Evolutionary conservation across 2,888 invertebrate species (phyloP).

Genomic region (Lycaena phlaeas): DNA sequence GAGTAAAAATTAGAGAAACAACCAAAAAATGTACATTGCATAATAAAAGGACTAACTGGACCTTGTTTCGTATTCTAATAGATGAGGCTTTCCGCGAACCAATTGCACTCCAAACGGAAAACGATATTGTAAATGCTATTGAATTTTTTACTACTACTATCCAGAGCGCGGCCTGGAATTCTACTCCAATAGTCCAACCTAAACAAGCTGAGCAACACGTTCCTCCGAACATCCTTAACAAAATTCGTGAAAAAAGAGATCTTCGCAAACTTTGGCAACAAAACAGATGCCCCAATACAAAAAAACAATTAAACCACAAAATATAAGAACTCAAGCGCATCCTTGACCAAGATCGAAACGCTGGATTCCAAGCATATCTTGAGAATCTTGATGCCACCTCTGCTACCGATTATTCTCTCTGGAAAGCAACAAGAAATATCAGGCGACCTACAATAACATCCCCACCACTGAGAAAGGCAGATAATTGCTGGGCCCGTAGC

Average conservation of each 20-base stretch:
- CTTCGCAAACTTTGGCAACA: neutral
- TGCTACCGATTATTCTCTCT: conserved; percentile 17
- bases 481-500: conserved; percentile 9
- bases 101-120: neutral
- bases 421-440: conserved; percentile 18
- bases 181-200: too few relatives aligned
- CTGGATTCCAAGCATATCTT: conserved; percentile 6
- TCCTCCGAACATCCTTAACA: neutral
- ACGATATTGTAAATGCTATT: neutral
- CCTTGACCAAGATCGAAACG: neutral
- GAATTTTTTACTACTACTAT: neutral
- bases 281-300: too few relatives aligned
- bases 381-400: conserved; percentile 12
- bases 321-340: neutral
- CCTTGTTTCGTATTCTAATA: conserved; percentile 8
- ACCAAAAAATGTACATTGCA: conserved; percentile 12
- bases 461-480: conserved; percentile 12
- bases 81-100: neutral
- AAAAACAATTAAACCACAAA: neutral
- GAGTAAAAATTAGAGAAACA: conserved; percentile 1
- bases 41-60: conserved; percentile 15
- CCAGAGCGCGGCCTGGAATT: neutral
- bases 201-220: neutral
- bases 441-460: conserved; percentile 11
- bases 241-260: neutral